Base-by-base conservation (phyloP, 2,113 vertebrate species). In the Ellobius talpinus region DNA sequence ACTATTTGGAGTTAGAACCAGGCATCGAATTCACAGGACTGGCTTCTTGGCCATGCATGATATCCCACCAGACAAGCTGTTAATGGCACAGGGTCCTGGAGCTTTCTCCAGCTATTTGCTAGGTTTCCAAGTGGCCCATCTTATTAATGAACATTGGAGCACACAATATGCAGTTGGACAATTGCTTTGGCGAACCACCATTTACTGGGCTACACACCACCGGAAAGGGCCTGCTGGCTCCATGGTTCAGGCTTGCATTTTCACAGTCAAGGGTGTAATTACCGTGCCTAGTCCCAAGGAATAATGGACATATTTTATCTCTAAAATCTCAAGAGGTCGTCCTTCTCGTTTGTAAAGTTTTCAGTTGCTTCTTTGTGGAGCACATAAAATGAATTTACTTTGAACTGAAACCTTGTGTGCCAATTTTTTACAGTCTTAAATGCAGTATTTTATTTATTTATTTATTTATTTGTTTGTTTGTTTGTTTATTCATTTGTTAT, bases 391-490 rank as follows among this genome's bases (percentile, higher is more conserved):
- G 1, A 97, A 97, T 97, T 98, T 98, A 97, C 94, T 97, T 96
- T 97, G 95, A 96, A 93, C 93, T 52, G 91, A 97, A 96, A 96
- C 77, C 93, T 91, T 39, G 21, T 66, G 93, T 97, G 95, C 96
- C 97, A 97, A 93, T 77, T 96, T 89, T 97, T 97, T 98, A 98
- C 42, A 96, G 82, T 65, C 84, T 97, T 94, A 97, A 97, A 94
- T 96, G 94, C 91, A 98, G 84, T 91, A 93, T 94, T 98, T 97
- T 97, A 97, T 98, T n/a, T n/a, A n/a, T n/a, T n/a, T n/a, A n/a
- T n/a, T n/a, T n/a, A n/a, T n/a, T n/a, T n/a, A n/a, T n/a, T n/a
- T n/a, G n/a, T n/a, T n/a, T n/a, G n/a, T n/a, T n/a, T n/a, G n/a
- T n/a, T n/a, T n/a, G n/a, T n/a, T n/a, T n/a, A n/a, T n/a, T n/a